These are phyloP conservation scores for Mimas tiliae DNA, from an alignment of 2,888 invertebrate genomes.

Conservation along the genomic window DNA sequence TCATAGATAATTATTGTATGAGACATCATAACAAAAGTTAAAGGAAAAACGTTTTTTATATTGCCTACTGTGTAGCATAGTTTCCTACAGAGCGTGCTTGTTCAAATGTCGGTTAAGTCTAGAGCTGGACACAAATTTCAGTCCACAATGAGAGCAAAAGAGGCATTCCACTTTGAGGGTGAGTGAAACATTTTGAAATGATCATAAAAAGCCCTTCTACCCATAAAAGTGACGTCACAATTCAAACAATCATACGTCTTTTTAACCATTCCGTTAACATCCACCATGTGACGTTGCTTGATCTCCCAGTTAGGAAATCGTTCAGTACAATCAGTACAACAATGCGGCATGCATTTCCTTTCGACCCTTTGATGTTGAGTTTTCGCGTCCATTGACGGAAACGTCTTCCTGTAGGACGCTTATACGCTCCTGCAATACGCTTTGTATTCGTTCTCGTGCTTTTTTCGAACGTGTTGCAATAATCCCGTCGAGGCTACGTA, in stretches of 20 bases:
- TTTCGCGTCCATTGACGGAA: conserved; percentile 31
- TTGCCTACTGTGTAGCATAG: neutral
- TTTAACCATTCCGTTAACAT: conserved; percentile 15
- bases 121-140: neutral
- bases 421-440: conserved; percentile 32
- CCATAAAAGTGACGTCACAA: neutral
- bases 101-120: neutral
- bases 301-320: conserved; percentile 19
- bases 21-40: no score
- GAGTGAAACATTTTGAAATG: neutral
- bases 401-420: conserved; percentile 32
- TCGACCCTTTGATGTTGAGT: conserved; percentile 31
- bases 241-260: neutral
- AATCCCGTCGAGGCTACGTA: conserved; percentile 30
- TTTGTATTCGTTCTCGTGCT: conserved; percentile 32
- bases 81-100: neutral
- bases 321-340: conserved; percentile 10
- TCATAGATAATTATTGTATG: no score
- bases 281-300: conserved; percentile 6
- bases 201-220: neutral
- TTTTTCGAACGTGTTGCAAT: conserved; percentile 28
- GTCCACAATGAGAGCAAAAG: neutral
- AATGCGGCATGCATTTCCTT: conserved; percentile 30
- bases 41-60: no score
- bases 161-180: neutral